Evolutionary conservation across 2,113 vertebrate species (phyloP).

Genomic region (Bos indicus): DNA sequence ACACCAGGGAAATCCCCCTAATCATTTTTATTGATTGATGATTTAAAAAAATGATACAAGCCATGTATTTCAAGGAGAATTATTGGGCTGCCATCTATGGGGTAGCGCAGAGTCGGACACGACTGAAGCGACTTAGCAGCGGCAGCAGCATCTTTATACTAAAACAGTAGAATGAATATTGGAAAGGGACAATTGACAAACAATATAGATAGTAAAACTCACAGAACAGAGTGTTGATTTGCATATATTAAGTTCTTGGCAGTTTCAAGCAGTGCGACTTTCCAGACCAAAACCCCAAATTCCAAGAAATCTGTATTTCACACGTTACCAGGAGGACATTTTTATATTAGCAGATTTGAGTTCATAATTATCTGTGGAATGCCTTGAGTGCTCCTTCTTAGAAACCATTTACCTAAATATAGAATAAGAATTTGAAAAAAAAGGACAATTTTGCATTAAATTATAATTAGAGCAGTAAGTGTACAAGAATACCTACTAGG

Average conservation of each 20-base stretch:
- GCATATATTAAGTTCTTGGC: neutral
- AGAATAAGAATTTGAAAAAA: neutral
- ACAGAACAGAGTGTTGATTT: neutral
- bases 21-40: neutral
- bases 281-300: neutral
- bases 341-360: neutral
- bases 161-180: neutral
- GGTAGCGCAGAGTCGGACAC: too few relatives aligned
- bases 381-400: neutral
- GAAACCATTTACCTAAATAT: constrained; percentile 3
- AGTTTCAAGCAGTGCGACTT: neutral
- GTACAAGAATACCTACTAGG: neutral
- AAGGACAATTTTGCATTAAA: neutral
- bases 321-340: neutral
- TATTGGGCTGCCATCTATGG: neutral
- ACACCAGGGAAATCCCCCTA: neutral
- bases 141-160: neutral
- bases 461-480: neutral
- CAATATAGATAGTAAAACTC: neutral
- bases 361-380: neutral
- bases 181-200: neutral
- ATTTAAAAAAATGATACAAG: neutral
- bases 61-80: neutral
- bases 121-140: too few relatives aligned
- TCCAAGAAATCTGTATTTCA: neutral